These are phyloP conservation scores for Cephalopterus ornatus DNA, from an alignment of 2,113 vertebrate species.

Conservation along the genomic window DNA sequence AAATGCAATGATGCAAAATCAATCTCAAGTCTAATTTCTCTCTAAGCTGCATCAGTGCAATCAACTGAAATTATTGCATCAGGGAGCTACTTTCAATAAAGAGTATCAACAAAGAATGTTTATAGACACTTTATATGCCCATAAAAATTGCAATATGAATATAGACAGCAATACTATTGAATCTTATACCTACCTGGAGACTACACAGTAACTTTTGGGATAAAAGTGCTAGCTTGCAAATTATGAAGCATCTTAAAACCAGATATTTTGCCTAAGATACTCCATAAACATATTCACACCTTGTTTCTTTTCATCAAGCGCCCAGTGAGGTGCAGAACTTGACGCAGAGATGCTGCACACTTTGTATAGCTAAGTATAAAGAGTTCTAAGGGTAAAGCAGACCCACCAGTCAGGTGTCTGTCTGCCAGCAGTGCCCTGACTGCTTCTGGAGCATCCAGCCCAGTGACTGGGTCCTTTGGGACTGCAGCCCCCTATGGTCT, in stretches of 20 bases:
- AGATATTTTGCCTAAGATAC: neutral
- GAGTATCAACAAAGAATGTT: neutral
- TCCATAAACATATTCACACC: neutral
- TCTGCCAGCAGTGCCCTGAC: neutral
- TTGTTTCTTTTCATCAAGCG: neutral
- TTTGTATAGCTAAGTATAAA: neutral
- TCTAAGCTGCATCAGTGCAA: neutral
- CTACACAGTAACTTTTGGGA: neutral
- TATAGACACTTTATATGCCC: neutral
- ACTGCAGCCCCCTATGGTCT: neutral
- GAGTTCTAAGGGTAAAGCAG: neutral
- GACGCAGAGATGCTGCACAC: neutral
- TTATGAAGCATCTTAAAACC: neutral
- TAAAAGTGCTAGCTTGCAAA: neutral
- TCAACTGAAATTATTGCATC: slow-evolving; percentile 1
- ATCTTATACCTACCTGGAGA: neutral
- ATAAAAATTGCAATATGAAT: neutral
- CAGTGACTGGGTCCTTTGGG: fast-evolving
- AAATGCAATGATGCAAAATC: slow-evolving; percentile 6
- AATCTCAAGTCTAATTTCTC: neutral
- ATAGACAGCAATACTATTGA: neutral
- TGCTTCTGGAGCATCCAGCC: neutral
- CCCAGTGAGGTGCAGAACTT: neutral
- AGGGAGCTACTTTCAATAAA: neutral
- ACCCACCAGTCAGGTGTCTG: fast-evolving